A percentile compares a stretch with the other conserved stretches of the same genome.
Conservation (phyloP, 2,113 vertebrate genomes). For the Ictalurus punctatus region DNA sequence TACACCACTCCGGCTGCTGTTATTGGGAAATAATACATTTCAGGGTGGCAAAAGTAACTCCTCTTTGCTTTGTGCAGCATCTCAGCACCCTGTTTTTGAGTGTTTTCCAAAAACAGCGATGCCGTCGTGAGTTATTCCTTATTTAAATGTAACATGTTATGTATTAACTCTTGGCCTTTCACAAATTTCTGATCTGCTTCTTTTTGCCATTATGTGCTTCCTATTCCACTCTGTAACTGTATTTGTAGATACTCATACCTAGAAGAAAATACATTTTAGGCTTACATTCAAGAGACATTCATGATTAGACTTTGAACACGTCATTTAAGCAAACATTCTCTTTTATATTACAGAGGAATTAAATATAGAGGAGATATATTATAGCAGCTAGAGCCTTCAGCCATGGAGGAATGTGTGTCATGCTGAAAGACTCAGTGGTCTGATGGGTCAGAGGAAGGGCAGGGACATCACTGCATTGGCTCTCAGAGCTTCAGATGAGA, state of each 20-base stretch:
- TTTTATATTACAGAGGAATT: not conserved
- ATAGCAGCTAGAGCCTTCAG: not conserved
- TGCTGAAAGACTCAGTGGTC: not conserved
- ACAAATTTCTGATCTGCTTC: not conserved
- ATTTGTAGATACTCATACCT: not conserved
- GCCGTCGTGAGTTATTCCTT: not conserved
- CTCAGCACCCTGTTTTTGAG: not conserved
- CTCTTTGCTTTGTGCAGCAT: not conserved
- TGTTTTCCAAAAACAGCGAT: not conserved
- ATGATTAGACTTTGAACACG: not conserved
- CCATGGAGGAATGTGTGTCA: not conserved
- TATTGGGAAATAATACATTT: not conserved
- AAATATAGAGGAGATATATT: not conserved
- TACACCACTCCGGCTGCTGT: not conserved
- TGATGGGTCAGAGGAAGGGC: constrained; percentile 34
- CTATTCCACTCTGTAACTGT: not conserved
- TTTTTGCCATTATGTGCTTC: not conserved
- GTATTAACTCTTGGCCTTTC: not conserved
- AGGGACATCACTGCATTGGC: not conserved
- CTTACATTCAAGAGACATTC: not conserved
- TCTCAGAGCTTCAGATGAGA: constrained; percentile 51
- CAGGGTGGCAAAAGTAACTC: not conserved
- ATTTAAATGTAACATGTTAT: not conserved
- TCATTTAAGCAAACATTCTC: not conserved
- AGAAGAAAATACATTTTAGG: not conserved